Base-by-base conservation (phyloP, 2,797 vertebrate species). In the Catamblyrhynchus diadema region DNA sequence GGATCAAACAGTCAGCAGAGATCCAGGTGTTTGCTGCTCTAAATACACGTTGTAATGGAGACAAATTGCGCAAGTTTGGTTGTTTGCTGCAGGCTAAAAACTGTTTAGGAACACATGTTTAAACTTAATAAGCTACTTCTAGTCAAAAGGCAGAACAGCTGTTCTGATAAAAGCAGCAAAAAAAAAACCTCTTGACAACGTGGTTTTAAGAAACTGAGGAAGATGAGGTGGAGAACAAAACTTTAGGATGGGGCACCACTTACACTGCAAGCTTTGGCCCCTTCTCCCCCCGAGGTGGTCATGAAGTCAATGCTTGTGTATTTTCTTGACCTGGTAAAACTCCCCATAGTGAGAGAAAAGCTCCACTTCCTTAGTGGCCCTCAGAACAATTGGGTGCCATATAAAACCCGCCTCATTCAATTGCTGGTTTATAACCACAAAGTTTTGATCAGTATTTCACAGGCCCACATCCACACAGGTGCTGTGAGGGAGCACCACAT, bases 41-140 rank as follows among this genome's bases (percentile, higher is more conserved):
- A 53, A 78, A 54, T 6, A 67, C 9, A 33, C 0, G 0, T 5
- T 45, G 30, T 9, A 71, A 56, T 6, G 47, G 6, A 50, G 24
- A 42, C 28, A 71, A 64, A 71, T 45, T 21, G 47, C 9, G 20
- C 45, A 50, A 20, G 16, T 42, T 53, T 42, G 14, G 15, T 39
- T 41, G 24, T 10, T 53, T 71, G 45, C 19, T 78, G 19, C 33
- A 81, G 32, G 53, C 14, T 0, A 1, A 90, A 56, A 60, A 61
- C 47, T 59, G 10, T n/a, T 81, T 8, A 86, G 57, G 19, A 91
- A 50, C 4, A 10, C 5, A 15, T 4, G 16, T 54, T 80, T 85
- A 62, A 62, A 51, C 5, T 60, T 37, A 53, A 0, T n/a, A 81
- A 60, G 17, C 7, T 39, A 78, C 14, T 10, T 75, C 23, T 23